Evolutionary conservation across 1,140 invertebrate genomes (phyloP).

Genomic region (Drosophila trapezifrons): DNA sequence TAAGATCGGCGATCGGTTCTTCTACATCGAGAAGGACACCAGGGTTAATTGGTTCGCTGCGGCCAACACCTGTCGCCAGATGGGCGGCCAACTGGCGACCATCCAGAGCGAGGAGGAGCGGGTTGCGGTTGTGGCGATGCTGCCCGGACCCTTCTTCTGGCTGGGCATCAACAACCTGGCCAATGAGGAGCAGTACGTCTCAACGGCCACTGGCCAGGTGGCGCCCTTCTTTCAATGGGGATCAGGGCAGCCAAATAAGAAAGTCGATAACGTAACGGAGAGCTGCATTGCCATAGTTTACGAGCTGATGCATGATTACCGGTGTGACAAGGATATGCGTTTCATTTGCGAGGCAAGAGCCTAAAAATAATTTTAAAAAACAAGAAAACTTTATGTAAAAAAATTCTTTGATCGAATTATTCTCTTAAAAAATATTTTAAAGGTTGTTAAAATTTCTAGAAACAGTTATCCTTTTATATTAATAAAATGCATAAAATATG

Average conservation of each 20-base stretch:
- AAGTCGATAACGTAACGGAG: not conserved
- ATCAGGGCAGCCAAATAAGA: not conserved
- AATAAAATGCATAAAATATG: too few relatives aligned
- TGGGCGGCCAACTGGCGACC: not conserved
- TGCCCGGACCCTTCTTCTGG: not conserved
- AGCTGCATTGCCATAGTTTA: not conserved
- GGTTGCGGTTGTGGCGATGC: not conserved
- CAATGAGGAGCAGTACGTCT: not conserved
- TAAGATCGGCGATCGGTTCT: not conserved
- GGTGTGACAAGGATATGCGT: not conserved
- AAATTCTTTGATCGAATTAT: too few relatives aligned
- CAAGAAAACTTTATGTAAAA: too few relatives aligned
- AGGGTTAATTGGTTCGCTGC: not conserved
- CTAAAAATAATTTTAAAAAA: too few relatives aligned
- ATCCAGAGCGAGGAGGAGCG: slow-evolving; percentile 6
- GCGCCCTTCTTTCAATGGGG: not conserved
- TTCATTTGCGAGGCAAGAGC: not conserved
- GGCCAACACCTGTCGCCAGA: not conserved
- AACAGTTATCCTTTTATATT: too few relatives aligned
- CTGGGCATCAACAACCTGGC: not conserved
- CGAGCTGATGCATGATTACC: not conserved
- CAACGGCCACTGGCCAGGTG: not conserved
- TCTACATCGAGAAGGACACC: not conserved
- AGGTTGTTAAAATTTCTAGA: too few relatives aligned
- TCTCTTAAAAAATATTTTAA: too few relatives aligned